Base-by-base conservation (phyloP, 2,888 invertebrate genomes). In the Oscheius sp. region DNA sequence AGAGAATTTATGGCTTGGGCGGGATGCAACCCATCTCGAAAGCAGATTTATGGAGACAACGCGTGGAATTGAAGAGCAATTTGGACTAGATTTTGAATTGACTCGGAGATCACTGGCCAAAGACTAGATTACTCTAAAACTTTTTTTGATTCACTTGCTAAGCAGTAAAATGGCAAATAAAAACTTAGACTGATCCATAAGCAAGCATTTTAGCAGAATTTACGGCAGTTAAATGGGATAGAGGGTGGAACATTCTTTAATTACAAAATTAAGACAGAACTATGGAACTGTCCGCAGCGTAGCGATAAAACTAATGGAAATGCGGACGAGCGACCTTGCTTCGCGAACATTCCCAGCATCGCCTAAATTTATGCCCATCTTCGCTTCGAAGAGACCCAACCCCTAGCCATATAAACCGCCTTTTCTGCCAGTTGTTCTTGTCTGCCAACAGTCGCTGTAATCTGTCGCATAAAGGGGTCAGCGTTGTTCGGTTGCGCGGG, bases 381-480 rank as follows among this genome's bases (percentile, higher is more conserved):
- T 10, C 6, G 12, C 12, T 12, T 3, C 4, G 42, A n/a, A 15
- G 42, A 42, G 17, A 42, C 17, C 4, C n/a, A 34, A 34, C 37
- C 8, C 37, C 12, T 42, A 3, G 17, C 42, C 42, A 42, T 17
- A 12, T n/a, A n/a, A n/a, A n/a, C n/a, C n/a, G n/a, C 27, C 25
- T 27, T 52, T 42, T 17, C n/a, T 17, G 42, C 20, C 42, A n/a
- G n/a, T n/a, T 52, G 4, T 37, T 20, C 37, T 12, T n/a, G 4
- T 34, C 17, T 34, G 34, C 57, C 34, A 34, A 57, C 33, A 37
- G 33, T 57, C 34, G 33, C 34, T 55, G 55, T 55, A 55, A 55
- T 31, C 20, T 31, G 31, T 53, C 55, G 34, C 34, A 31, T 31
- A 55, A 57, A 57, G 37, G 37, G 57, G 57, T 52, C 52, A 52